Evolutionary conservation across 2,888 invertebrate genomes (phyloP).

Genomic region (Chrysolina oricalcia): DNA sequence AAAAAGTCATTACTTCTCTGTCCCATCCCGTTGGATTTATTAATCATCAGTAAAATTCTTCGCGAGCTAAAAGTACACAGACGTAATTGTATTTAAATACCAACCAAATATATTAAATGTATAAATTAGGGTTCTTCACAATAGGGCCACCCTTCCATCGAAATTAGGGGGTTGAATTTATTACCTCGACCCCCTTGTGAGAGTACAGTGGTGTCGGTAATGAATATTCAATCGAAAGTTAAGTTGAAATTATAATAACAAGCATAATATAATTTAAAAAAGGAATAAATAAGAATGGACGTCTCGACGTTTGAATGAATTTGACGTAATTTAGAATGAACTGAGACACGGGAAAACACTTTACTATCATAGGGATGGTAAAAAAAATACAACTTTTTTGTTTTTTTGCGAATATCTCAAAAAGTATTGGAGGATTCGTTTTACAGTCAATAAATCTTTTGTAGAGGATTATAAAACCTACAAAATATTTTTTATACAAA

Average conservation of each 20-base stretch:
- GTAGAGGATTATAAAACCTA: too few relatives aligned
- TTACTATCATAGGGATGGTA: too few relatives aligned
- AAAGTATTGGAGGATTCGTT: too few relatives aligned
- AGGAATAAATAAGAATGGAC: too few relatives aligned
- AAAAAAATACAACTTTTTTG: too few relatives aligned
- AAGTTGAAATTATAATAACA: not conserved
- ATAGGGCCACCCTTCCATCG: conserved; percentile 56
- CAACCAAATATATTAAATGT: conserved; percentile 60
- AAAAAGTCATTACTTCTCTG: conserved; percentile 46
- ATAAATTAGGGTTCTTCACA: conserved; percentile 62
- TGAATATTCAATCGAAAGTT: not conserved
- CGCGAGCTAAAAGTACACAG: conserved; percentile 41
- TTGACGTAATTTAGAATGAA: too few relatives aligned
- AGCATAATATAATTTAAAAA: too few relatives aligned
- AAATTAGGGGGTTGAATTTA: conserved; percentile 64
- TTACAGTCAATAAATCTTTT: too few relatives aligned
- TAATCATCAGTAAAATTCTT: conserved; percentile 45
- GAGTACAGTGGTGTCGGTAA: conserved; percentile 31
- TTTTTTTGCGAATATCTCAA: too few relatives aligned
- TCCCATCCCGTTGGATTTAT: conserved; percentile 38
- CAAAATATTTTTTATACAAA: too few relatives aligned
- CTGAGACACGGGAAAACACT: too few relatives aligned
- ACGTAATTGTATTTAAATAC: conserved; percentile 62
- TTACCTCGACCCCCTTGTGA: conserved; percentile 61
- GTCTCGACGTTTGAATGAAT: too few relatives aligned